Percentiles rank a stretch among this genome's conserved stretches.
These are phyloP conservation scores for Scaeva pyrastri DNA, from an alignment of 2,888 invertebrate genomes.

Conservation along the genomic window DNA sequence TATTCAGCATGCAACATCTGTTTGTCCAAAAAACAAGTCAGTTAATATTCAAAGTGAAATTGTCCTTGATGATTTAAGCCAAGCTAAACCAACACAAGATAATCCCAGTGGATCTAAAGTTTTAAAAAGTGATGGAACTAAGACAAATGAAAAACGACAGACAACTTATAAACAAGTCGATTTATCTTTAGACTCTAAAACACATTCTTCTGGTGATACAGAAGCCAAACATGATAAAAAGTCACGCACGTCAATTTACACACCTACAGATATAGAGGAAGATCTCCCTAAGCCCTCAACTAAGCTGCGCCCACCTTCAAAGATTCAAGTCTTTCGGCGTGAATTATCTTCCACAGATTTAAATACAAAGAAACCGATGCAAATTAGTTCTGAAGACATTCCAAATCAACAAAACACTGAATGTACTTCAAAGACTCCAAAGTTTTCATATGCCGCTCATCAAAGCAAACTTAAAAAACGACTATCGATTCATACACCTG, in stretches of 20 bases:
- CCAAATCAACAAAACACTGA: no score
- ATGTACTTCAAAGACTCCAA: neutral
- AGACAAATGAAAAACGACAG: neutral
- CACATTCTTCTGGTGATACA: neutral
- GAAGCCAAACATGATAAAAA: neutral
- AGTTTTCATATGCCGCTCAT: neutral
- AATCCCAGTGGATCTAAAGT: no score
- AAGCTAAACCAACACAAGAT: neutral
- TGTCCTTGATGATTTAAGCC: neutral
- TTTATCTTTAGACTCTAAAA: neutral
- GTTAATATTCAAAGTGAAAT: neutral
- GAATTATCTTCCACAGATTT: neutral
- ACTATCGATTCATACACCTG: constrained; percentile 31
- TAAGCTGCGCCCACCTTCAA: neutral
- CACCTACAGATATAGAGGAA: neutral
- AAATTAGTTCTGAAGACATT: neutral
- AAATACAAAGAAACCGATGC: neutral
- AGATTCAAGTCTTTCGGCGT: constrained; percentile 1
- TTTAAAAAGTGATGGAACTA: neutral
- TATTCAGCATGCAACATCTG: neutral
- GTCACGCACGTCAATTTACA: neutral
- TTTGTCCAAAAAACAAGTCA: neutral
- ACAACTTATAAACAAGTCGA: constrained; percentile 16
- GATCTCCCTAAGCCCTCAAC: neutral
- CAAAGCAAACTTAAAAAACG: neutral